Base-by-base conservation (phyloP, 2,113 vertebrate genomes). In the Nycticebus coucang region DNA sequence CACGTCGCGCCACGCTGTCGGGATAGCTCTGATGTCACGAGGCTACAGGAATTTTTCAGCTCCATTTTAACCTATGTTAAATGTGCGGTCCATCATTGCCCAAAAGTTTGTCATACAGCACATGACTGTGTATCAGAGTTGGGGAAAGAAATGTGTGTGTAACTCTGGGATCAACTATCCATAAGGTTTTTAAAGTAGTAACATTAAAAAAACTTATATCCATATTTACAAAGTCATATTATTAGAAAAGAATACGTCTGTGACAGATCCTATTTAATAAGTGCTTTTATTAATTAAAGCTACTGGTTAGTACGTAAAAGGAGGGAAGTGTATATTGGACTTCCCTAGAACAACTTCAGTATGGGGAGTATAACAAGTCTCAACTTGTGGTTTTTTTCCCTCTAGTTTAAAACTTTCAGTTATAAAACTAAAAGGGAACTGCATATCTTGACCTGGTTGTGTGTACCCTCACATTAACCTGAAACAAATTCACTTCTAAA, bases 91-190 rank as follows among this genome's bases (percentile, higher is more conserved):
- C 26, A 64, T 28, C 10, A 2, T 11, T 72, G 69, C 37, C 35
- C 11, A 11, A 13, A 72, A 37, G 21, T 72, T 37, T 37, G 21
- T 24, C 21, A 37, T 10, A 5, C 21, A 72, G 69, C 69, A 72
- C 21, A 37, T 12, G 69, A 37, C 19, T 72, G 21, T 24, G 24
- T 37, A 24, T 72, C 69, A 74, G 62, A 95, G 62, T 64, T 28
- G 62, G 62, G 24, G 68, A 28, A 50, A 14, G 64, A 66, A 33
- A 53, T 55, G 8, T 30, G 2, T 64, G 2, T 59, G 8, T 85
- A 93, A 78, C 87, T 90, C 72, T 97, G n/a, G 41, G 45, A 83
- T 19, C 69, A 55, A 91, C 7, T 87, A 68, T 13, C 10, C 26
- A 64, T n/a, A 72, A 78, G 37, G 60, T 66, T 92, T 91, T 60